Conservation (phyloP, 2,888 invertebrate genomes). For the Drosophila macrospina region DNA sequence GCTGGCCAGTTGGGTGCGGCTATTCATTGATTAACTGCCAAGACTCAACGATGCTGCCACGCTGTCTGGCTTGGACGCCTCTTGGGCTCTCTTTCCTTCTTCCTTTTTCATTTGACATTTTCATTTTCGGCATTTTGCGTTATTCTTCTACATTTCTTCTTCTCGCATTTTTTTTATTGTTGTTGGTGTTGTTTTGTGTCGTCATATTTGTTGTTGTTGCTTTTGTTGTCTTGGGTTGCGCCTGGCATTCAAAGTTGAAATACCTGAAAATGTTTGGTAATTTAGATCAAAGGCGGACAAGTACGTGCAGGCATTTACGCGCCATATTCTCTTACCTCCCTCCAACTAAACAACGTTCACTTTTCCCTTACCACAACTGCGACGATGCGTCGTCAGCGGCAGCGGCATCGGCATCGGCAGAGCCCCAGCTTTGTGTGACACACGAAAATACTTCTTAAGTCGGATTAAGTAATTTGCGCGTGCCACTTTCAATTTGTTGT, state of each 20-base stretch:
- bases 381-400: neutral
- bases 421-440: constrained; percentile 41
- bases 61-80: neutral
- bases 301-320: constrained; percentile 68
- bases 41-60: constrained; percentile 19
- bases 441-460: constrained; percentile 68
- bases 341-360: neutral
- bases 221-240: constrained; percentile 56
- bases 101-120: constrained; percentile 66
- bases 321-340: constrained; percentile 5
- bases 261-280: constrained; percentile 78
- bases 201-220: constrained; percentile 6
- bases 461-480: constrained; percentile 79
- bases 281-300: constrained; percentile 74
- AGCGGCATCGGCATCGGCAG: constrained; percentile 1
- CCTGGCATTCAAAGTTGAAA: constrained; percentile 73
- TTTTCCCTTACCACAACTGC: neutral
- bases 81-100: constrained; percentile 8
- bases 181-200: constrained; percentile 8
- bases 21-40: constrained; percentile 73
- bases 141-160: neutral
- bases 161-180: neutral
- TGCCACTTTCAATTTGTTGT: constrained; percentile 68
- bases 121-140: constrained; percentile 46
- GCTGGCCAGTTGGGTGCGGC: constrained; percentile 36